Base-by-base conservation (phyloP, 2,888 invertebrate species). In the Cephus pulcher region DNA sequence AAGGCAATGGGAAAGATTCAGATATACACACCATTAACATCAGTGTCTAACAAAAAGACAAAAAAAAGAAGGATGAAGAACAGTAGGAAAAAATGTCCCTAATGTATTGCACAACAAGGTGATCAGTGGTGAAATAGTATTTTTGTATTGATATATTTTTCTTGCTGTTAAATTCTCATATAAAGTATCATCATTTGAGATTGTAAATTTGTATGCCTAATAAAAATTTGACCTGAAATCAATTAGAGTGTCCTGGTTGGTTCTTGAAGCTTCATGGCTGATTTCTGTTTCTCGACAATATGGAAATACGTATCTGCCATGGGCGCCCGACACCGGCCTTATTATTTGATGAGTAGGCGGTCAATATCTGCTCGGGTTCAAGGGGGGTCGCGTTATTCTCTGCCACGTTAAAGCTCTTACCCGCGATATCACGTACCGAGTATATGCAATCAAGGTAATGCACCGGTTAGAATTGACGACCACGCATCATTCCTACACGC, bases 361-460 rank as follows among this genome's bases (percentile, higher is more conserved):
- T 86, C 84, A 83, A 86, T 86, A 84, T 82, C 82, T 80, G 74
- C 40, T 56, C 69, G 81, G 78, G 84, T 85, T 85, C 84, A 83
- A 81, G 82, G 79, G 79, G 84, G 82, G 83, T 82, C 81, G 80
- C 33, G 56, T 56, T 56, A 56, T 56, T 56, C 56, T 23, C 9
- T 56, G 23, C 56, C 3, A 30, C 71, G 34, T 32, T 71, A 15
- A 71, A 71, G 23, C 32, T 71, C 30, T 15, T 34, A 71, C 34
- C 30, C 32, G 71, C 30, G 23, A 15, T 71, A 34, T 34, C 71
- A 71, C 71, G 30, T 30, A 33, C 32, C 32, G 71, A 71, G 12
- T 71, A 71, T 71, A 56, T 23, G 56, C 23, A 56, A 56, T 9
- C 23, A 23, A 23, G 23, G 15, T 23, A 23, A 56, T 56, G 56